Conservation (phyloP, 2,888 invertebrate genomes). For the Orthonychiurus folsomi region DNA sequence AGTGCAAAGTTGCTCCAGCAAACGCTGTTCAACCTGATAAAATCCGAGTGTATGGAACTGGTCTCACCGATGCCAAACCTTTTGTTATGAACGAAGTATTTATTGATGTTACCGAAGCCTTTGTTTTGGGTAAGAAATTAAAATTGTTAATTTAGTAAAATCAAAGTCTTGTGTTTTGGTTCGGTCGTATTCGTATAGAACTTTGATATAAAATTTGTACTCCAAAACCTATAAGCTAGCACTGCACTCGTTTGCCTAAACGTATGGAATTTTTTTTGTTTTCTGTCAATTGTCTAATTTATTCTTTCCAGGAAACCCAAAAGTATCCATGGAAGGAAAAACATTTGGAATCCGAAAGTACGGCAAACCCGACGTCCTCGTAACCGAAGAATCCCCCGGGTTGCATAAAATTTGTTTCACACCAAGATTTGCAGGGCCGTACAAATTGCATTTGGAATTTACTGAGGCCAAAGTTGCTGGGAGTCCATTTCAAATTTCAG, state of each 20-base stretch:
- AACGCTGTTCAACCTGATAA: constrained; percentile 1
- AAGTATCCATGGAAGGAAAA: constrained; percentile 10
- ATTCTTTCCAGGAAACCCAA: constrained; percentile 5
- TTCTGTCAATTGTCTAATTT: not conserved
- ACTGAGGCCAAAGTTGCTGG: constrained; percentile 4
- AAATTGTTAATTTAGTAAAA: too few relatives aligned
- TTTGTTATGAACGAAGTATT: constrained; percentile 2
- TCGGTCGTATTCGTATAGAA: not conserved
- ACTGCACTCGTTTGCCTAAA: too few relatives aligned
- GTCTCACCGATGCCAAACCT: constrained; percentile 1
- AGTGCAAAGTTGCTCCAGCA: constrained; percentile 5
- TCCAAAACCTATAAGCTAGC: too few relatives aligned
- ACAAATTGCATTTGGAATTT: constrained; percentile 12
- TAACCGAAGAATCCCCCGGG: constrained; percentile 6
- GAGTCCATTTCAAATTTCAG: constrained; percentile 11
- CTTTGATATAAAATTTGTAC: too few relatives aligned
- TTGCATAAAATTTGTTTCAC: not conserved
- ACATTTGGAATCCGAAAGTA: constrained; percentile 14
- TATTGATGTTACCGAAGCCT: constrained; percentile 8
- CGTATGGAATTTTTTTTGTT: too few relatives aligned
- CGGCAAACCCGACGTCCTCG: constrained; percentile 10
- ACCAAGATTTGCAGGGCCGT: constrained; percentile 11
- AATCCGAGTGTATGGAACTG: constrained; percentile 9
- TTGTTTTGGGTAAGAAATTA: constrained; percentile 9
- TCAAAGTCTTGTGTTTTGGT: not conserved